Base-by-base conservation (phyloP, 2,113 vertebrate species). In the Nothocercus julius region DNA sequence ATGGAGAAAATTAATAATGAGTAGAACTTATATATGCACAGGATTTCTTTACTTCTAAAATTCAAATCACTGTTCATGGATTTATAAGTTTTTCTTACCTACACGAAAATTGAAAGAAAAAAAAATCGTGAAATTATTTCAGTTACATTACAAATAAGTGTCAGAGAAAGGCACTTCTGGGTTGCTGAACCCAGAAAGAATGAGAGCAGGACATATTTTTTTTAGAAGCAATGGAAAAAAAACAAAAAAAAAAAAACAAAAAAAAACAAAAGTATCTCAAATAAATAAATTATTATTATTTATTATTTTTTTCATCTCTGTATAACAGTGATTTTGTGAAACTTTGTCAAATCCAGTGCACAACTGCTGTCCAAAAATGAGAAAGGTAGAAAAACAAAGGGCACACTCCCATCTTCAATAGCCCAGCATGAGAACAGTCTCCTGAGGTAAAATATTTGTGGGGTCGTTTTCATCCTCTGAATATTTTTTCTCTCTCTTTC, bases 11-110 rank as follows among this genome's bases (percentile, higher is more conserved):
- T 3, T 80, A 28, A 45, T 27, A 62, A 40, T 9, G 34, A 38
- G 4, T 3, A 59, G 30, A 82, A 73, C 1, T 67, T 62, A 32
- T 1, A 18, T 16, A 12, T 13, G 27, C 5, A 66, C 1, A 34
- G 25, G 58, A 3, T 22, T 67, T 11, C 5, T 53, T 82, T 70
- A 4, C 34, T 73, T 13, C 40, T 8, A 45, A 3, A 49, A 54
- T 62, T 81, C 6, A n/a, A 49, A 8, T 14, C 51, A 63, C 24
- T 59, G 2, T 3, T 0, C 5, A 19, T 20, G 58, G 5, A 3
- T 34, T 58, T 5, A 1, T 61, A 64, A 64, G 2, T 4, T 27
- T 70, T 80, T 22, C 21, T 62, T 28, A n/a, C 9, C 13, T 36
- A 9, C 3, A 22, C 3, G 7, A 66, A 58, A 66, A 77, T 22